Base-by-base conservation (phyloP, 1,140 invertebrate genomes). In the Eurosta solidaginis region DNA sequence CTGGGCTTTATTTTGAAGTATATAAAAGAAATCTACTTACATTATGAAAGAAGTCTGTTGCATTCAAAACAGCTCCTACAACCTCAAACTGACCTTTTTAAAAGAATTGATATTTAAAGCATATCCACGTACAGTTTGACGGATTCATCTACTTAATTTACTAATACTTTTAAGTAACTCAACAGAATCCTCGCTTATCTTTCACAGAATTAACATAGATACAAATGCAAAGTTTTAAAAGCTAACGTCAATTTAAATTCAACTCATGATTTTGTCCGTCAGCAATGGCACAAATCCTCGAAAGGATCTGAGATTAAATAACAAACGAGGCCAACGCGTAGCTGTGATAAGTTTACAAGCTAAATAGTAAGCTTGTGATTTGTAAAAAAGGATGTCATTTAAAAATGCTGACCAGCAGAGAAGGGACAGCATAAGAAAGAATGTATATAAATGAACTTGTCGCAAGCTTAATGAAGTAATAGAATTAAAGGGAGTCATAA, bases 401-500 rank as follows among this genome's bases (percentile, higher is more conserved):
- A 59, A 29, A 0, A 33, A 0, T 14, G 29, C 29, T 4, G 3
- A 50, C 22, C 7, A 7, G 14, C 50, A 59, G 14, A 59, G 7
- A 29, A 59, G 22, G 14, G 14, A 59, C 27, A 25, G 14, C 27
- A 17, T 3, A 12, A 1, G 25, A 14, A 54, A 29, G 3, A 14
- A 20, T 68, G n/a, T 52, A 17, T 6, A 52, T 27, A 29, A 40
- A 2, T 68, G 59, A 40, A 36, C 22, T 68, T 68, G n/a, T n/a
- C 22, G 33, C 33, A 29, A 68, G 14, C 59, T 68, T 68, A 68
- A 68, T 68, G 59, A 68, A 68, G 33, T 68, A 40, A 68, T 36
- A n/a, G 33, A 68, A 68, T 68, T 68, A 68, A 68, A 68, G 22
- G 10, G 33, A 68, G 59, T n/a, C n/a, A n/a, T n/a, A 17, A 68